Evolutionary conservation across 1,140 invertebrate genomes (phyloP).

Genomic region (Zaprionus lachaisei): DNA sequence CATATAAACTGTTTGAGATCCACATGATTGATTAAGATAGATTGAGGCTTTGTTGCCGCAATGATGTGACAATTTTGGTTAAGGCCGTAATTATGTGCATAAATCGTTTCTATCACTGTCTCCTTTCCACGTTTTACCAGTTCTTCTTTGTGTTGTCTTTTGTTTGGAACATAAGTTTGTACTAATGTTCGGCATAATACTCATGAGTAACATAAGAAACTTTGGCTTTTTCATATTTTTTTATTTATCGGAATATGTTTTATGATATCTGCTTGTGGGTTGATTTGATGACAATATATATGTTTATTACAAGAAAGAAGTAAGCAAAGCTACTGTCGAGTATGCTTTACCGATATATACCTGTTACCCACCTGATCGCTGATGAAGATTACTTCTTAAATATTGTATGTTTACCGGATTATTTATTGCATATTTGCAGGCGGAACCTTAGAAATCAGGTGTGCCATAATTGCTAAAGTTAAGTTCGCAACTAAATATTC

Average conservation of each 20-base stretch:
- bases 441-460: no score
- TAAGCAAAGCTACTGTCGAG: no score
- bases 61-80: slow-evolving; percentile 23
- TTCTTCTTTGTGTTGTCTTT: background rate
- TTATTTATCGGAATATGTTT: background rate
- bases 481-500: no score
- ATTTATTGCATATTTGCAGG: no score
- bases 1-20: slow-evolving; percentile 31
- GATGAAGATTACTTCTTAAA: no score
- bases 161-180: background rate
- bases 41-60: slow-evolving; percentile 54
- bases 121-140: background rate
- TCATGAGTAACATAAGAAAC: background rate
- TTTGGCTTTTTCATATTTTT: background rate
- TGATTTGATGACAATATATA: no score
- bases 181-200: background rate
- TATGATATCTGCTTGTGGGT: no score
- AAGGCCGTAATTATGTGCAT: slow-evolving; percentile 10
- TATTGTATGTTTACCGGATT: no score
- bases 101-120: slow-evolving; percentile 1
- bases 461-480: no score
- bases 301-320: no score
- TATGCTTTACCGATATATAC: no score
- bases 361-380: no score
- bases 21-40: slow-evolving; percentile 71